Conservation (phyloP, 2,888 invertebrate species). For the Himalopsyche anomala region DNA sequence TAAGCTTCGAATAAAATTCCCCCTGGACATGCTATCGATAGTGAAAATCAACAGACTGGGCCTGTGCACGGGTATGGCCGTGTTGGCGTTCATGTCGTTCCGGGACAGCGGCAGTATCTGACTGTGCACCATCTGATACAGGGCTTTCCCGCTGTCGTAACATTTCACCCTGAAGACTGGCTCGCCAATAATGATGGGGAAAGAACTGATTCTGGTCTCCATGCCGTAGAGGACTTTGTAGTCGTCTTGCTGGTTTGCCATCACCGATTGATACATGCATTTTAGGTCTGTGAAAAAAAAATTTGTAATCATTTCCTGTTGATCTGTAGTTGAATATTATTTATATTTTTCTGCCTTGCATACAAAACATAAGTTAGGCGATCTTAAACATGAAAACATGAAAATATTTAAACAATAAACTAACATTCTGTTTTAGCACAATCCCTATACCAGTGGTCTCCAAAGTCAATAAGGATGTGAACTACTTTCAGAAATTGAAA, state of each 20-base stretch:
- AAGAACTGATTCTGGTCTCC: constrained; percentile 45
- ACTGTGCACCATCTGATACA: constrained; percentile 63
- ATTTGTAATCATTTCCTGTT: not conserved
- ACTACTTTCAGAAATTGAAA: too few relatives aligned
- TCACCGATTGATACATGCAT: constrained; percentile 59
- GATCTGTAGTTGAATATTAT: too few relatives aligned
- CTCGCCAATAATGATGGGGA: constrained; percentile 57
- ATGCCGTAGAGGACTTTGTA: constrained; percentile 59
- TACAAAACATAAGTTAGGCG: too few relatives aligned
- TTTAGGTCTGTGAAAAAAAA: constrained; percentile 59
- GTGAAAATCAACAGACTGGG: constrained; percentile 64
- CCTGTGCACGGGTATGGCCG: constrained; percentile 53
- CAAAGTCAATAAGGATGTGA: too few relatives aligned
- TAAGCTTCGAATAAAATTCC: constrained; percentile 63
- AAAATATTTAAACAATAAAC: too few relatives aligned
- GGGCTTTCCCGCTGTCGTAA: not conserved
- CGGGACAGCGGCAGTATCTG: constrained; percentile 55
- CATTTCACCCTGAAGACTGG: constrained; percentile 61
- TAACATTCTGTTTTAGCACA: too few relatives aligned
- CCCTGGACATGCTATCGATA: constrained; percentile 64
- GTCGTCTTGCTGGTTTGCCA: constrained; percentile 53
- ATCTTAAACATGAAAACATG: too few relatives aligned
- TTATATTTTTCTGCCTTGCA: too few relatives aligned
- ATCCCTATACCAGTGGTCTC: too few relatives aligned
- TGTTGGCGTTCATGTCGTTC: constrained; percentile 53